Base-by-base conservation (phyloP, 2,113 vertebrate species). In the Pangasianodon hypophthalmus region DNA sequence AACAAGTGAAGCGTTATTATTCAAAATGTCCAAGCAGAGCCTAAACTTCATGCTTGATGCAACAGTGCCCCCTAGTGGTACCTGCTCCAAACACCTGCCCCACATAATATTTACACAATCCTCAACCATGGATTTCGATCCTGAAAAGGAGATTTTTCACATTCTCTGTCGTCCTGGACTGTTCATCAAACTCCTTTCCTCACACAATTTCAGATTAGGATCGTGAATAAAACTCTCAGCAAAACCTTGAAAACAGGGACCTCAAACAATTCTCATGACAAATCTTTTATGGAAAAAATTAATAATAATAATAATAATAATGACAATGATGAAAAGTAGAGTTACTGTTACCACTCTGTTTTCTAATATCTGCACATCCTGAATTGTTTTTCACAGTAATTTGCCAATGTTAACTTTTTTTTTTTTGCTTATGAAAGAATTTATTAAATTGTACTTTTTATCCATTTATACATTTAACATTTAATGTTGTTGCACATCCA, bases 11-110 rank as follows among this genome's bases (percentile, higher is more conserved):
- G 64, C 3, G 16, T 2, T 64, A 44, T 88, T 19, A 83, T 21
- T 83, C 9, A 54, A 81, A 80, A 80, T 62, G 56, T 81, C 73
- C 52, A 56, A 41, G 52, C 7, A 14, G 24, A 1, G 18, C 44
- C 46, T 32, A 16, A 19, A 46, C 21, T 44, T 88, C 24, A 73
- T 46, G 9, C 21, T 10, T 87, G 84, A 88, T 88, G 41, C 93
- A 87, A 75, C 69, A 89, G 16, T 87, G 83, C 69, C 91, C 88
- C 87, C 92, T 89, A 80, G 73, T 86, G 93, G 84, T 18, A 2
- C 18, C 54, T 14, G 11, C 19, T 26, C 4, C 37, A 37, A 37
- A 37, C 37, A 2, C 18, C 54, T 14, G 11, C 19, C 14, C 4
- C 54, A 13, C 8, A 26, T 41, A 41, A 26, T 54, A 18, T 19